Percentiles rank a stretch among this genome's conserved stretches.
phyloP scores from a whole-genome alignment of 2,888 invertebrate species.

The Latrodectus elegans region DNA sequence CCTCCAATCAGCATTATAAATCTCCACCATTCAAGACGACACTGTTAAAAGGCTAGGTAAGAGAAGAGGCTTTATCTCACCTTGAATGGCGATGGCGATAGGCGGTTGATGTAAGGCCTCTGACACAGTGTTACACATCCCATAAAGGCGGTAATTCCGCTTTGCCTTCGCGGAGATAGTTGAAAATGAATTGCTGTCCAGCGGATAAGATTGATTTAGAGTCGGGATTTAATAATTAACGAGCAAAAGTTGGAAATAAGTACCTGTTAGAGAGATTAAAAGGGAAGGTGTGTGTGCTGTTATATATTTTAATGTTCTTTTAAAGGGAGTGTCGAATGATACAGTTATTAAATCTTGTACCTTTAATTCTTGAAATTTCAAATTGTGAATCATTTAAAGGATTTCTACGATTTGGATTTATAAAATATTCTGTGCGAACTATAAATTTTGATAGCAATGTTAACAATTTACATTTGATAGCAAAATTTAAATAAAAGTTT shows the following conservation, averaged over 20 bases:
- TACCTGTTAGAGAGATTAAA: constrained; percentile 7
- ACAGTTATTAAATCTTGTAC: too few species aligned
- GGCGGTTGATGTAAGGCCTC: constrained; percentile 54
- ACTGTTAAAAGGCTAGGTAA: constrained; percentile 28
- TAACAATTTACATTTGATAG: too few species aligned
- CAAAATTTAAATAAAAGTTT: too few species aligned
- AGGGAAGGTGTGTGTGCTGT: neutral
- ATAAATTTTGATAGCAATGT: too few species aligned
- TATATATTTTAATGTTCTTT: neutral
- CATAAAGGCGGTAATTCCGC: constrained; percentile 45
- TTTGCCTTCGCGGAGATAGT: constrained; percentile 17
- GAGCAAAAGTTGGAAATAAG: constrained; percentile 28
- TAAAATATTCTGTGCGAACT: too few species aligned
- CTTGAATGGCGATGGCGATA: constrained; percentile 35
- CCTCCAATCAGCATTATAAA: constrained; percentile 59
- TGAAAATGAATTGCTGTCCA: constrained; percentile 23
- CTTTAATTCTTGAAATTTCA: too few species aligned
- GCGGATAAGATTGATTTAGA: constrained; percentile 48
- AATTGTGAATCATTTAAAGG: too few species aligned
- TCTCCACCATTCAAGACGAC: constrained; percentile 18
- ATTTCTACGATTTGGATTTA: too few species aligned
- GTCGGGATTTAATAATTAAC: constrained; percentile 17
- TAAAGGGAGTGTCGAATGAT: too few species aligned
- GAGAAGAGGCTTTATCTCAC: constrained; percentile 34
- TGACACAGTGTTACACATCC: constrained; percentile 60